Conservation (phyloP, 2,888 invertebrate species). For the Podabrus alpinus region DNA sequence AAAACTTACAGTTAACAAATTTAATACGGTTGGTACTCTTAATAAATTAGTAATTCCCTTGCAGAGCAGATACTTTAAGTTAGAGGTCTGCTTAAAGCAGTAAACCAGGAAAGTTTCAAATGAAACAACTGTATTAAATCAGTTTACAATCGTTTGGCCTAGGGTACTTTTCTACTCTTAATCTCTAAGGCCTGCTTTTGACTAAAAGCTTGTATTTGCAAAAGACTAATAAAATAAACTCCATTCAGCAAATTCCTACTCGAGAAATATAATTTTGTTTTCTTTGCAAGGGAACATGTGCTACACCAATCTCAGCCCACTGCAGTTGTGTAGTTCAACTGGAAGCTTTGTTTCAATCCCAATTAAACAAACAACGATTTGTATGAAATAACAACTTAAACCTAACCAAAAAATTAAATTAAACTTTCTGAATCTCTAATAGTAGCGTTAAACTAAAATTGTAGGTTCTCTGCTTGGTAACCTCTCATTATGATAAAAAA, state of each 20-base stretch:
- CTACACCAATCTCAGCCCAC: background rate
- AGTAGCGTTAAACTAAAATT: no score
- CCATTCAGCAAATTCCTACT: conserved; percentile 16
- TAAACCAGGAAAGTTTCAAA: conserved; percentile 24
- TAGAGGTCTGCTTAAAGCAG: conserved; percentile 21
- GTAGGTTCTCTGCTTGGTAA: no score
- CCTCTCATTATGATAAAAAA: no score
- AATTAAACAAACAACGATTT: background rate
- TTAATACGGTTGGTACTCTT: conserved; percentile 19
- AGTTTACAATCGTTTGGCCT: conserved; percentile 24
- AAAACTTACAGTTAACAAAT: conserved; percentile 8
- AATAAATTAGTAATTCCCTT: conserved; percentile 22
- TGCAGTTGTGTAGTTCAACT: background rate
- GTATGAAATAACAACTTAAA: background rate
- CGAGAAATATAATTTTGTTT: background rate
- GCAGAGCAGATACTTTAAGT: conserved; percentile 19
- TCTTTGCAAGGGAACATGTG: background rate
- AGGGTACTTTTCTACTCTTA: conserved; percentile 22
- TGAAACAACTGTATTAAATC: conserved; percentile 29
- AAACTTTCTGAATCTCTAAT: no score
- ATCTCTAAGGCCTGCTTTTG: conserved; percentile 25
- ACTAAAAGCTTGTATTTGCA: conserved; percentile 27
- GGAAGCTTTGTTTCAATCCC: background rate
- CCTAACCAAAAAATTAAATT: no score
- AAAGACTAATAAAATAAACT: conserved; percentile 29